Conservation (phyloP, 2,113 vertebrate species). For the Cnemophilus loriae region DNA sequence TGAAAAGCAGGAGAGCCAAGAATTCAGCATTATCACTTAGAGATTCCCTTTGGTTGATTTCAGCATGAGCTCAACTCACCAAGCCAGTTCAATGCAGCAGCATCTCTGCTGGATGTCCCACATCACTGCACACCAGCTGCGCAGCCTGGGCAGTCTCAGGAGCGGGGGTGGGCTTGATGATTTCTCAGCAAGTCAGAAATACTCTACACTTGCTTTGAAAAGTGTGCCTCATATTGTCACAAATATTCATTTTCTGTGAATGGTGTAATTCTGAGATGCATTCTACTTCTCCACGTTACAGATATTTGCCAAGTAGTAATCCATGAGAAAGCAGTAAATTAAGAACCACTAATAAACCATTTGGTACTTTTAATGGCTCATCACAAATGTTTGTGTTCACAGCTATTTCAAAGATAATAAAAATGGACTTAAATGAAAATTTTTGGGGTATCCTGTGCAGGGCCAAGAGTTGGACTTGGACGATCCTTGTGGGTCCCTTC, state of each 20-base stretch:
- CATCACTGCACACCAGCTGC: not conserved
- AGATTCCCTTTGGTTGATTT: not conserved
- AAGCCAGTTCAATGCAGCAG: not conserved
- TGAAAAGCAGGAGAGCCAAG: accelerated
- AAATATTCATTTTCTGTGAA: not conserved
- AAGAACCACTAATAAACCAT: not conserved
- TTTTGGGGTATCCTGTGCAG: not conserved
- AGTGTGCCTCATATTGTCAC: accelerated
- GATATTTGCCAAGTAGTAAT: not conserved
- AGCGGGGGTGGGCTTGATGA: not conserved
- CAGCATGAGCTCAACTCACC: not conserved
- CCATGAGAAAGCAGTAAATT: not conserved
- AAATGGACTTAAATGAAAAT: not conserved
- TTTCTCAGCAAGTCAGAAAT: not conserved
- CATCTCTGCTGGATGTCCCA: not conserved
- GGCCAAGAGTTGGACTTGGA: not conserved
- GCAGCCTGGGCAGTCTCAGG: not conserved
- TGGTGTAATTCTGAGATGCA: not conserved
- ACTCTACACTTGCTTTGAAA: not conserved
- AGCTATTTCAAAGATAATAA: not conserved
- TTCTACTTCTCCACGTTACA: not conserved
- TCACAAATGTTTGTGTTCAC: not conserved
- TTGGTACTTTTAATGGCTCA: not conserved
- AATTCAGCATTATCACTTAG: not conserved
- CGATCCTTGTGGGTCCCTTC: not conserved